Evolutionary conservation across 1,140 invertebrate genomes (phyloP).

Genomic region (Drosophila repletoides): DNA sequence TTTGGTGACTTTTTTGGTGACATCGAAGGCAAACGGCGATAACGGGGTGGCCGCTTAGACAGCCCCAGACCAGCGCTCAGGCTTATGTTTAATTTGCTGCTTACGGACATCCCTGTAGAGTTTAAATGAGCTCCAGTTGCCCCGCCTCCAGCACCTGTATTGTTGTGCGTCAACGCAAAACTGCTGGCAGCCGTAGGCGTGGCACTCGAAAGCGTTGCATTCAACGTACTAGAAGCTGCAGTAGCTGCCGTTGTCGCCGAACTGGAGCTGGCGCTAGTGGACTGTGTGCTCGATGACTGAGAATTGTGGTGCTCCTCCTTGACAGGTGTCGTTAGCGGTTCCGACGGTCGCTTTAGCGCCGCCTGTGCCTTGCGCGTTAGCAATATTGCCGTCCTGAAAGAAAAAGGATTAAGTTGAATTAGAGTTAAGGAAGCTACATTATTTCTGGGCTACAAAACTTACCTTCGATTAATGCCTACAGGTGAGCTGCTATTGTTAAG

Average conservation of each 20-base stretch:
- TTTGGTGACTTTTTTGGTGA: constrained; percentile 81
- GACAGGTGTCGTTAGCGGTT: constrained; percentile 69
- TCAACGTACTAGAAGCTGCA: constrained; percentile 69
- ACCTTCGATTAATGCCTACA: constrained; percentile 88
- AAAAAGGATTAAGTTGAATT: not conserved
- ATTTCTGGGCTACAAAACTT: no score
- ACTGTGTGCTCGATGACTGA: constrained; percentile 75
- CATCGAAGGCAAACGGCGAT: constrained; percentile 72
- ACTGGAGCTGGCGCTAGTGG: constrained; percentile 82
- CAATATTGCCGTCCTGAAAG: constrained; percentile 88
- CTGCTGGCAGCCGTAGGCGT: constrained; percentile 34
- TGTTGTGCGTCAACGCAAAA: constrained; percentile 61
- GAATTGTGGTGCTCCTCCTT: constrained; percentile 82
- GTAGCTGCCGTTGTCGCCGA: constrained; percentile 76
- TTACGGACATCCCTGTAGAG: constrained; percentile 52
- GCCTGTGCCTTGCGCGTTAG: constrained; percentile 89
- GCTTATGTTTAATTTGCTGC: constrained; percentile 54
- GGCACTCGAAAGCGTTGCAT: constrained; percentile 34
- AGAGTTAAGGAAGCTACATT: not conserved
- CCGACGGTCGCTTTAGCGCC: constrained; percentile 83
- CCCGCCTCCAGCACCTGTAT: constrained; percentile 11
- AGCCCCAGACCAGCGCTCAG: constrained; percentile 15
- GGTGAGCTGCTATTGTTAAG: constrained; percentile 81
- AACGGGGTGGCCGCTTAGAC: constrained; percentile 64
- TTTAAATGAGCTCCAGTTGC: constrained; percentile 32